phyloP scores from a whole-genome alignment of 2,888 invertebrate genomes.

The Mycalesis mineus region DNA sequence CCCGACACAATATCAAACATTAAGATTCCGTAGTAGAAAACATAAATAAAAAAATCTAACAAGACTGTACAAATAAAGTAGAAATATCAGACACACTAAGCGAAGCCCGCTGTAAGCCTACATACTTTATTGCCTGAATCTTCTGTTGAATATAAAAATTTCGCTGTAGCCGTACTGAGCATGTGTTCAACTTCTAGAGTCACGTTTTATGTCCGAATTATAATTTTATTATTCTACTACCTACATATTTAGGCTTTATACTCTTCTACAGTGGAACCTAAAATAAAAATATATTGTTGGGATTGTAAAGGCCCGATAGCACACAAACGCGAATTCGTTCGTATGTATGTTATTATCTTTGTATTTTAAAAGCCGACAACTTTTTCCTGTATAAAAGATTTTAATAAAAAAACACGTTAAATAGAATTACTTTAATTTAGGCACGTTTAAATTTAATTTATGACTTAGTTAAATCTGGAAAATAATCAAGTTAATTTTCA shows the following conservation, averaged over 20 bases:
- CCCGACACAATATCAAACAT: slow-evolving; percentile 35
- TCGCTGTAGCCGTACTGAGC: slow-evolving; percentile 1
- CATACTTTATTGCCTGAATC: slow-evolving; percentile 57
- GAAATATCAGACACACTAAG: slow-evolving; percentile 60
- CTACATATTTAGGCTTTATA: background rate
- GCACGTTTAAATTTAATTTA: no score
- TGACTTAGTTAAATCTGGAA: no score
- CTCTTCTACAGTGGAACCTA: background rate
- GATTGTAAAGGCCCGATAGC: background rate
- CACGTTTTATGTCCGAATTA: slow-evolving; percentile 9
- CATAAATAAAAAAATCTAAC: slow-evolving; percentile 17
- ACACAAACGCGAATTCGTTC: no score
- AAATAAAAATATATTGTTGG: background rate
- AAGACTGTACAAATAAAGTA: slow-evolving; percentile 56
- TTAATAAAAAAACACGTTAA: no score
- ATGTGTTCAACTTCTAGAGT: slow-evolving; percentile 9
- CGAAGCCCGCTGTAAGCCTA: slow-evolving; percentile 47
- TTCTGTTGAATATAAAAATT: slow-evolving; percentile 17
- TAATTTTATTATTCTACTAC: slow-evolving; percentile 5
- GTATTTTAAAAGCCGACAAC: no score
- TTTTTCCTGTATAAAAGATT: no score
- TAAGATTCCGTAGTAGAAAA: background rate
- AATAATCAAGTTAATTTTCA: no score
- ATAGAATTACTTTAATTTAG: no score
- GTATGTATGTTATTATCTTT: no score